Base-by-base conservation (phyloP, 23 tunicate species). In the Phallusia fumigata region DNA sequence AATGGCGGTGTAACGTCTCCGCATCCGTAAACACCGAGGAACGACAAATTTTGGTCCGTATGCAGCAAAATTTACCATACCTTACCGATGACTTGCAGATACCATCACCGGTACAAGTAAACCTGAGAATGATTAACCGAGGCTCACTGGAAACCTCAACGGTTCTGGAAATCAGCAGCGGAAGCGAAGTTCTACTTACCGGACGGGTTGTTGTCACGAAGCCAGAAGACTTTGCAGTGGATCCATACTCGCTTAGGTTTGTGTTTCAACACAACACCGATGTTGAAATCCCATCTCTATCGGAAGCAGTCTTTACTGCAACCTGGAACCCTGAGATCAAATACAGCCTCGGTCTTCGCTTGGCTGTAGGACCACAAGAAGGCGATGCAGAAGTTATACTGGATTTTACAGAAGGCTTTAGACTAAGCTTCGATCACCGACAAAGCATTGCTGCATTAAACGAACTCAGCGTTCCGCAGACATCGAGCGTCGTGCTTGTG, bases 401-500 rank as follows among this genome's bases (percentile, higher is more conserved):
- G 15, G 69, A 58, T 22, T 5, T 58, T 13, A 16, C 69, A 11
- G 69, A 58, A 58, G 69, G 28, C 1, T 24, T 58, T 58, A 58
- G 28, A 58, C 69, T 58, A 21, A 13, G 13, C 69, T 6, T 58
- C 69, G 13, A 58, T 13, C 69, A 58, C 69, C 69, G 69, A 58
- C 69, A 58, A 24, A 16, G 28, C 16, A 6, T 58, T 21, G 28
- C 69, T 58, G 26, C 26, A 21, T 58, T 58, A 24, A 58, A 58
- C 28, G 69, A 58, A 6, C 69, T 58, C 69, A 24, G 69, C 69
- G 69, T 58, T 58, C 69, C 69, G 69, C 69, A 24, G 16, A 58
- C 26, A 1, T 58, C 69, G 69, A 58, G 69, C 28, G 13, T 58
- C 13, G 69, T 58, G 15, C 3, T 58, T 58, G 26, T 24, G 28